Evolutionary conservation across 2,888 invertebrate genomes (phyloP).

Genomic region (Pyrochroa serraticornis): DNA sequence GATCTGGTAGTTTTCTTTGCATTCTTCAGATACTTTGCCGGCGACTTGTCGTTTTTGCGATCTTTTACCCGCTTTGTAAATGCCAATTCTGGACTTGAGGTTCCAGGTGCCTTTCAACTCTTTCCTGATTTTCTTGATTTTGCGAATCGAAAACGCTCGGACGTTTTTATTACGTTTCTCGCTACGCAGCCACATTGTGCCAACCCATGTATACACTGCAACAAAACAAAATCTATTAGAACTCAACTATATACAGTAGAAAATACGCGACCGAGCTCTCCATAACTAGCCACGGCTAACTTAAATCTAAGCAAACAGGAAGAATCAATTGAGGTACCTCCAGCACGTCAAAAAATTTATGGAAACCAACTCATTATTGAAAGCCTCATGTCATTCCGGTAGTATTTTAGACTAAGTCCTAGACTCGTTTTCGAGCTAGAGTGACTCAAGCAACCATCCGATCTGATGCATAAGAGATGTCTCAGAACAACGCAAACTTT

Average conservation of each 20-base stretch:
- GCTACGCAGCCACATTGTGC: conserved; percentile 70
- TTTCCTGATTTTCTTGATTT: conserved; percentile 42
- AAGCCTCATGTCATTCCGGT: too few relatives aligned
- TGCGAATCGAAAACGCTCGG: conserved; percentile 50
- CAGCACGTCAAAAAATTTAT: not conserved
- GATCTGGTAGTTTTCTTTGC: conserved; percentile 53
- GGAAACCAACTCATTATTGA: not conserved
- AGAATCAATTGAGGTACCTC: conserved; percentile 7
- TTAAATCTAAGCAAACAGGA: not conserved
- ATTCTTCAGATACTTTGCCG: conserved; percentile 43
- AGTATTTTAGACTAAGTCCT: too few relatives aligned
- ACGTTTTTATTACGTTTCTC: conserved; percentile 68
- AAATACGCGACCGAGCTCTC: not conserved
- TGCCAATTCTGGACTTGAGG: conserved; percentile 42
- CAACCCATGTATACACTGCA: conserved; percentile 42
- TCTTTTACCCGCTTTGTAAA: conserved; percentile 21
- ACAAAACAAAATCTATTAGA: not conserved
- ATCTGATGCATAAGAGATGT: too few relatives aligned
- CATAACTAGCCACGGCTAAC: not conserved
- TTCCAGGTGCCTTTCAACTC: conserved; percentile 44
- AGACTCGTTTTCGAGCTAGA: too few relatives aligned
- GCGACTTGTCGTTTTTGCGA: conserved; percentile 6
- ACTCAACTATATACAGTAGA: not conserved
- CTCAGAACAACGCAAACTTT: too few relatives aligned
- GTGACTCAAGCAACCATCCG: too few relatives aligned